Percentiles rank a stretch among this genome's conserved stretches.
Evolutionary conservation across 2,888 invertebrate species (phyloP).

Genomic region (Drosophila prostipennis): DNA sequence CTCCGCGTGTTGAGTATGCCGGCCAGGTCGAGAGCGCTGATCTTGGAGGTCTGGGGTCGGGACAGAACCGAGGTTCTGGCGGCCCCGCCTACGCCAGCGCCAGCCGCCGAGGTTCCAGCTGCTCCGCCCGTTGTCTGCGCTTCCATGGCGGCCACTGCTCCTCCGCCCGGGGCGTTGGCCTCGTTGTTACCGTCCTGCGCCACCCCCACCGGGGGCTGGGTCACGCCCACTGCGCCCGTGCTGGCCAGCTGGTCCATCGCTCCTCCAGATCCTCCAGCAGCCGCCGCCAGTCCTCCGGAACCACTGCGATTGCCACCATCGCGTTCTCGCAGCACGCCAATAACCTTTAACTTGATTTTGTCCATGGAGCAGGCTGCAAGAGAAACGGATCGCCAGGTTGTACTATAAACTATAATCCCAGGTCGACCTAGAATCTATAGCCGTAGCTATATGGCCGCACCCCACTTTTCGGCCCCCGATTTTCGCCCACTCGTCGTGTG

Average conservation of each 20-base stretch:
- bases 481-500: constrained; percentile 50
- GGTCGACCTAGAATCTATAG: constrained; percentile 43
- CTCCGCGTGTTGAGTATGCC: constrained; percentile 81
- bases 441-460: constrained; percentile 9
- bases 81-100: constrained; percentile 50
- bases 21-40: constrained; percentile 79
- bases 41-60: constrained; percentile 71
- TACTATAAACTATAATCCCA: constrained; percentile 35
- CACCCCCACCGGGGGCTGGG: constrained; percentile 60
- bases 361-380: constrained; percentile 68
- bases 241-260: neutral
- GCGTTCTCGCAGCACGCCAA: constrained; percentile 82
- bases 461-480: constrained; percentile 35
- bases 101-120: constrained; percentile 16
- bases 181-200: constrained; percentile 70
- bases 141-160: constrained; percentile 16
- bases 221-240: constrained; percentile 35
- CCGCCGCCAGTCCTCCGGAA: constrained; percentile 23
- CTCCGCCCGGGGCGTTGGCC: constrained; percentile 55
- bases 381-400: constrained; percentile 6
- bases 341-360: constrained; percentile 81
- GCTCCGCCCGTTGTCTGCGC: constrained; percentile 25
- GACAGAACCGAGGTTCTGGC: constrained; percentile 68
- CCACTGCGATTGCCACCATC: constrained; percentile 76
- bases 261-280: constrained; percentile 16